Conservation (phyloP, 2,797 vertebrate species). For the Melanotaenia maccullochi region DNA sequence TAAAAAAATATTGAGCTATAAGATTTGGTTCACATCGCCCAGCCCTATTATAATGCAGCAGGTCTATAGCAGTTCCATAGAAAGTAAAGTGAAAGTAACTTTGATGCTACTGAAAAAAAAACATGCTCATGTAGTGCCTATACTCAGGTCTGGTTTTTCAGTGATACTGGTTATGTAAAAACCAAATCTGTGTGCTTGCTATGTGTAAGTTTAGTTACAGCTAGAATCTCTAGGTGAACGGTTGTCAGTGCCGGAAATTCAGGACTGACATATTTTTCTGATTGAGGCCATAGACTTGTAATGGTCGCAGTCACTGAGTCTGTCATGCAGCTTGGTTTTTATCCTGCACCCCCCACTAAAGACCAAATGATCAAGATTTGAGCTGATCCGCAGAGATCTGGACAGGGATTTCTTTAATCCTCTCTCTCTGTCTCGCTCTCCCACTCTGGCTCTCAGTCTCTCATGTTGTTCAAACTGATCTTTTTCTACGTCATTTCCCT, state of each 20-base stretch:
- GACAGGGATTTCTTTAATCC: conserved; percentile 56
- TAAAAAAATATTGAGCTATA: too few relatives aligned
- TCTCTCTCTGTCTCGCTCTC: conserved; percentile 6
- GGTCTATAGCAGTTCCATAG: background rate
- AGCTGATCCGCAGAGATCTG: conserved; percentile 46
- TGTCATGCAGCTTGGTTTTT: conserved; percentile 6
- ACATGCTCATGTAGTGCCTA: background rate
- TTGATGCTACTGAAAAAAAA: background rate
- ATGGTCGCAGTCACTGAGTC: background rate
- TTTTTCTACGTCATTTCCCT: background rate
- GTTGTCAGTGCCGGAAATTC: background rate
- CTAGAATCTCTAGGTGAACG: background rate
- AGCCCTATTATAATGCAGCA: background rate
- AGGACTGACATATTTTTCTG: background rate
- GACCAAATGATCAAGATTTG: conserved; percentile 55
- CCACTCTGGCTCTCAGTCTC: background rate
- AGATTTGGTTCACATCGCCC: too few relatives aligned
- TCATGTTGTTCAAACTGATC: background rate
- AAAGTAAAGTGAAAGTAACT: background rate
- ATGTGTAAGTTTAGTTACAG: background rate
- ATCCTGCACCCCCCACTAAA: background rate
- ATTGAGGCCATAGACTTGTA: conserved; percentile 7
- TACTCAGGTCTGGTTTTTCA: background rate
- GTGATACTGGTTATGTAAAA: background rate
- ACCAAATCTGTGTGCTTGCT: background rate